phyloP scores from a whole-genome alignment of 2,888 invertebrate species.

The Eilema caniola region DNA sequence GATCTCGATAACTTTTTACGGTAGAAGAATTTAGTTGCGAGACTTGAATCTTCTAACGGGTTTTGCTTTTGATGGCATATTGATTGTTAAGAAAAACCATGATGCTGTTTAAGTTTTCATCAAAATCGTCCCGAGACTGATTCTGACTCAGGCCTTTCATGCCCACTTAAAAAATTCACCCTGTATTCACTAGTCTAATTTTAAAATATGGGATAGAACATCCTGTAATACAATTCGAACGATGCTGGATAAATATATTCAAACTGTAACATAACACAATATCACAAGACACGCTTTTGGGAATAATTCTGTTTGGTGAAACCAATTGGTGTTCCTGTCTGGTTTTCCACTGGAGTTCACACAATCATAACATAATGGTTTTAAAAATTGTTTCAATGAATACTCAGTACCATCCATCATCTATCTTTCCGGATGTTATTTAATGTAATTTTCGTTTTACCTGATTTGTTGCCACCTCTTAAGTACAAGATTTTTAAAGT shows the following conservation, averaged over 20 bases:
- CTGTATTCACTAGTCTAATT: too few relatives aligned
- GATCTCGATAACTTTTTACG: too few relatives aligned
- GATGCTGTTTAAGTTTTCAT: too few relatives aligned
- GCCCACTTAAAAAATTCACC: too few relatives aligned
- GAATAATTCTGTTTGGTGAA: not conserved
- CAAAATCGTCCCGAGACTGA: too few relatives aligned
- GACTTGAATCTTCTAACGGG: too few relatives aligned
- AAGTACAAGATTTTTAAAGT: too few relatives aligned
- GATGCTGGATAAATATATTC: not conserved
- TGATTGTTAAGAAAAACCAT: too few relatives aligned
- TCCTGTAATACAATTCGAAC: not conserved
- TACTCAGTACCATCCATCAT: not conserved
- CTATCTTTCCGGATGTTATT: not conserved
- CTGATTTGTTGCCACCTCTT: not conserved
- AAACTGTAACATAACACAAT: conserved; percentile 1
- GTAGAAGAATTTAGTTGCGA: too few relatives aligned
- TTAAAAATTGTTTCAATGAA: not conserved
- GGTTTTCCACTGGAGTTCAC: not conserved
- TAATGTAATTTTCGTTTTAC: not conserved
- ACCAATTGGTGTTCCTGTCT: conserved; percentile 1
- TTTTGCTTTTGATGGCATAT: too few relatives aligned
- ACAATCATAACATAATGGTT: not conserved
- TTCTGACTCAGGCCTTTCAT: too few relatives aligned
- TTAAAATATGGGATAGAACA: too few relatives aligned
- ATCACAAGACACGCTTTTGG: conserved; percentile 19